phyloP scores from a whole-genome alignment of 1,140 invertebrate species.

The Laupala kohalensis region DNA sequence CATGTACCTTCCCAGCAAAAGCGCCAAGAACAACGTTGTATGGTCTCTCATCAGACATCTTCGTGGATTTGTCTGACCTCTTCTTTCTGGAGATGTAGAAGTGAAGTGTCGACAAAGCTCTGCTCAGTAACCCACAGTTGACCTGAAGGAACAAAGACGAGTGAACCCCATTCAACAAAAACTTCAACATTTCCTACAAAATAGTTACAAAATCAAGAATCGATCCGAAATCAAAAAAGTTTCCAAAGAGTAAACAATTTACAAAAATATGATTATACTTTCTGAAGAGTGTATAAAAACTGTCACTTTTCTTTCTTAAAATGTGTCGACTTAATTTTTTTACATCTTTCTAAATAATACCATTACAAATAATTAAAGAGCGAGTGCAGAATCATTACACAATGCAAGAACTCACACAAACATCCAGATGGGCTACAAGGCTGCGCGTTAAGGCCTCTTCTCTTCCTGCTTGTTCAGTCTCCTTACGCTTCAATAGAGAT shows the following conservation, averaged over 20 bases:
- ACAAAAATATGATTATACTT: background rate
- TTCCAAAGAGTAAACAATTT: background rate
- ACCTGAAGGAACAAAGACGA: conserved; percentile 1
- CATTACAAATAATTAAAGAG: too few species aligned
- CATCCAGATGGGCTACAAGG: conserved; percentile 37
- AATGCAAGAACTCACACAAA: conserved; percentile 38
- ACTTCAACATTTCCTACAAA: background rate
- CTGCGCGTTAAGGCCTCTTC: conserved; percentile 32
- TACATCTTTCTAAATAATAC: too few species aligned
- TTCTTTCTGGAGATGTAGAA: conserved; percentile 36
- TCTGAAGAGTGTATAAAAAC: background rate
- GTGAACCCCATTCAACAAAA: background rate
- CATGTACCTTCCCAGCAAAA: conserved; percentile 42
- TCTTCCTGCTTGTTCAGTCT: conserved; percentile 27
- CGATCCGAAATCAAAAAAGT: background rate
- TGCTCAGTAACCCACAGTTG: conserved; percentile 15
- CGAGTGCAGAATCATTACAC: too few species aligned
- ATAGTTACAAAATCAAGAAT: background rate
- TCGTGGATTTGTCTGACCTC: conserved; percentile 22
- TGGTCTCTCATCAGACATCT: conserved; percentile 33
- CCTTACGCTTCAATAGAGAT: conserved; percentile 21
- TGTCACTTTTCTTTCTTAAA: background rate
- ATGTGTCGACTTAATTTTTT: background rate
- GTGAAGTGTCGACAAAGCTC: conserved; percentile 34
- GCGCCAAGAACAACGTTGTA: conserved; percentile 53